These are phyloP conservation scores for Trachelus stipa DNA, from an alignment of 2,888 invertebrate species.

Conservation along the genomic window DNA sequence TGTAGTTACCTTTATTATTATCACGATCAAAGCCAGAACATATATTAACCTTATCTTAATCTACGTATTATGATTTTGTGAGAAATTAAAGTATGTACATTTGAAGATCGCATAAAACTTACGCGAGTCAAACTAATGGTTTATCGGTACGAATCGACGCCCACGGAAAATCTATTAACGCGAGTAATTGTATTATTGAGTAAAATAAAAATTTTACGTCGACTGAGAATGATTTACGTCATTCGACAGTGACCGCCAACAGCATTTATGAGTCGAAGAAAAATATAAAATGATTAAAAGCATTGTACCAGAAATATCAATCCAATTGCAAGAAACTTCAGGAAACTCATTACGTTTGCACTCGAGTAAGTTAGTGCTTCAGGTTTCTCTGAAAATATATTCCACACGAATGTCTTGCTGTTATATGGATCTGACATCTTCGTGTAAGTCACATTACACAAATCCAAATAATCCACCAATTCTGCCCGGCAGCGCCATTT, in stretches of 20 bases:
- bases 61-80: neutral
- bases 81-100: neutral
- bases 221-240: neutral
- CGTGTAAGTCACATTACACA: constrained; percentile 14
- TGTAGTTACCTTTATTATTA: neutral
- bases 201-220: neutral
- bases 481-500: constrained; percentile 54
- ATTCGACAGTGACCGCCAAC: neutral
- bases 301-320: neutral
- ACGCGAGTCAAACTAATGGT: neutral
- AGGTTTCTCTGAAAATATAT: neutral
- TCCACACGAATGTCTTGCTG: neutral
- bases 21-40: neutral
- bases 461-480: constrained; percentile 47
- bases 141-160: too few species aligned
- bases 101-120: neutral
- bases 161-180: neutral
- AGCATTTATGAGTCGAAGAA: neutral
- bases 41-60: neutral
- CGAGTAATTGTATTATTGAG: neutral
- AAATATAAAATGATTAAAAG: neutral
- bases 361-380: rapidly evolving
- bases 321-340: neutral
- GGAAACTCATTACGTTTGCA: neutral
- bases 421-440: neutral